phyloP scores from a whole-genome alignment of 2,888 invertebrate genomes.

The Synanthedon myopaeformis region DNA sequence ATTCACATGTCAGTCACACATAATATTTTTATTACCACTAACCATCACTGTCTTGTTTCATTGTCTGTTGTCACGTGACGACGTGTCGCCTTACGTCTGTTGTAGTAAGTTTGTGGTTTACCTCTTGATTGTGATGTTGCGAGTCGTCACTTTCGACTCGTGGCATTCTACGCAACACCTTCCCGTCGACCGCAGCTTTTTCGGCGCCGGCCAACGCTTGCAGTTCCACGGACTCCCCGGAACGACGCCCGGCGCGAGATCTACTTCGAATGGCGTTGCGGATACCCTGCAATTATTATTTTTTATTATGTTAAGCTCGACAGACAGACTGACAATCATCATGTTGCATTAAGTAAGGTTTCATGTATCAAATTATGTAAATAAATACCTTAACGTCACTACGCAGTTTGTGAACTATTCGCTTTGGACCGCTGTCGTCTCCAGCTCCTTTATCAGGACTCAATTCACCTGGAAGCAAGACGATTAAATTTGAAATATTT shows the following conservation, averaged over 20 bases:
- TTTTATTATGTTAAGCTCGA: no score
- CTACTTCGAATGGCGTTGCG: constrained; percentile 71
- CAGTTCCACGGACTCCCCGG: constrained; percentile 75
- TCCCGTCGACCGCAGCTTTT: constrained; percentile 52
- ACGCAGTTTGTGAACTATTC: constrained; percentile 85
- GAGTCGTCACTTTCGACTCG: constrained; percentile 80
- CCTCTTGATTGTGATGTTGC: constrained; percentile 53
- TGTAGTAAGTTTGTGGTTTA: no score
- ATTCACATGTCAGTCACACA: no score
- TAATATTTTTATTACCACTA: no score
- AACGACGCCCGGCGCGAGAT: constrained; percentile 65
- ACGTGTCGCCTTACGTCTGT: not conserved
- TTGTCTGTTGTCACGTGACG: no score
- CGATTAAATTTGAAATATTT: no score
- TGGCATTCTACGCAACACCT: constrained; percentile 77
- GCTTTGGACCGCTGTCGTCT: constrained; percentile 76
- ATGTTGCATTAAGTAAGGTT: not conserved
- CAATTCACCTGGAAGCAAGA: constrained; percentile 35
- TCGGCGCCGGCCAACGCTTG: constrained; percentile 50
- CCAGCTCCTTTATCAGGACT: constrained; percentile 57
- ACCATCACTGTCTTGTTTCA: no score
- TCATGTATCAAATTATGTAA: not conserved
- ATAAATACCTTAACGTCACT: constrained; percentile 82
- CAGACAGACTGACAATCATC: no score
- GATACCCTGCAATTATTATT: constrained; percentile 48